Evolutionary conservation across 2,888 invertebrate species (phyloP).

Genomic region (Cheilosia variabilis): DNA sequence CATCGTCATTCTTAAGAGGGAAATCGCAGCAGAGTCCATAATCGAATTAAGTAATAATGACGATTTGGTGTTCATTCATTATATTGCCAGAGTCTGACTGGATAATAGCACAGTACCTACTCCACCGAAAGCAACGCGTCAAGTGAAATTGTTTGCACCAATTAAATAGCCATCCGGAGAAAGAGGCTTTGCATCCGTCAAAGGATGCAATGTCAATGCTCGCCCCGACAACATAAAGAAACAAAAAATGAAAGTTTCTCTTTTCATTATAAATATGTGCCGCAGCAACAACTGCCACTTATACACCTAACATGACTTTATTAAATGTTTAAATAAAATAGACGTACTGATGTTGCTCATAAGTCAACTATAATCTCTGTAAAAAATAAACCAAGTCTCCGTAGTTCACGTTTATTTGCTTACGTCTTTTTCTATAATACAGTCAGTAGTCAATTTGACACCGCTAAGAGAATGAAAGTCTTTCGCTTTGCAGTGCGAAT

Average conservation of each 20-base stretch:
- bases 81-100: conserved; percentile 29
- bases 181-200: conserved; percentile 27
- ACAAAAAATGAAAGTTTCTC: conserved; percentile 65
- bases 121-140: conserved; percentile 11
- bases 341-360: conserved; percentile 7
- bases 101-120: conserved; percentile 15
- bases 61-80: conserved; percentile 39
- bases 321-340: conserved; percentile 25
- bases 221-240: conserved; percentile 35
- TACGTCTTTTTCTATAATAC: conserved; percentile 34
- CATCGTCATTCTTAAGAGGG: conserved; percentile 46
- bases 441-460: conserved; percentile 30
- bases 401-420: conserved; percentile 4
- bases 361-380: neutral
- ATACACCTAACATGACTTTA: conserved; percentile 29
- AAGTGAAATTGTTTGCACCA: conserved; percentile 70
- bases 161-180: conserved; percentile 58
- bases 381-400: conserved; percentile 4
- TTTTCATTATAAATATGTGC: conserved; percentile 28
- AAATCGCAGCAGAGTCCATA: conserved; percentile 29
- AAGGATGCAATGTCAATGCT: conserved; percentile 43
- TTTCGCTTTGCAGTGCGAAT: conserved; percentile 29
- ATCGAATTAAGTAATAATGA: conserved; percentile 66
- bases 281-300: conserved; percentile 22
- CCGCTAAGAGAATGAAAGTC: conserved; percentile 54